A percentile compares a stretch with the other conserved stretches of the same genome.
Conservation (phyloP, 1,140 invertebrate genomes). For the Trachymyrmex septentrionalis region DNA sequence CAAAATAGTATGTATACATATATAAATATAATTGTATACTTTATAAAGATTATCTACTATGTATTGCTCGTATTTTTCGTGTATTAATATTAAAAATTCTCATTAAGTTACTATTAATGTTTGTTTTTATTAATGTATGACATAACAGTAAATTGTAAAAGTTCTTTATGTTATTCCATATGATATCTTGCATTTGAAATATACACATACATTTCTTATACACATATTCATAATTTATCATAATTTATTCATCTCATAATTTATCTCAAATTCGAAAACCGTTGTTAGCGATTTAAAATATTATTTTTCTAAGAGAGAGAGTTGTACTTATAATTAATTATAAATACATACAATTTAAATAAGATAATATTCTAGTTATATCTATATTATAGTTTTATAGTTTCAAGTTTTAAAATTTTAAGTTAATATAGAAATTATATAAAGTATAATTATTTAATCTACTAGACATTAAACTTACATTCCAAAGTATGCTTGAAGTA, state of each 20-base stretch:
- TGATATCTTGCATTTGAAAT: constrained; percentile 5
- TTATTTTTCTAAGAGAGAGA: not conserved
- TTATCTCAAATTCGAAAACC: not conserved
- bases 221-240: too few species aligned
- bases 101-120: constrained; percentile 7
- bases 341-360: not conserved
- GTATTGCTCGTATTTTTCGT: constrained; percentile 14
- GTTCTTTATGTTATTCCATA: not conserved
- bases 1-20: not conserved
- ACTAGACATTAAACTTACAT: constrained; percentile 9
- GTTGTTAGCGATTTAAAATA: not conserved
- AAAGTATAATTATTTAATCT: constrained; percentile 7
- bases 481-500: constrained; percentile 28
- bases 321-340: constrained; percentile 6
- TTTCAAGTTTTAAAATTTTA: not conserved
- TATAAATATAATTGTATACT: constrained; percentile 30
- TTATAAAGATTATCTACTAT: constrained; percentile 26
- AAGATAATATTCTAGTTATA: not conserved
- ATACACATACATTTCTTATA: not conserved
- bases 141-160: constrained; percentile 41
- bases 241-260: not conserved
- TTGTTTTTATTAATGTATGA: not conserved
- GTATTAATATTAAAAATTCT: constrained; percentile 16
- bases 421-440: constrained; percentile 6
- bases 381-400: not conserved